Percentiles rank a stretch among this genome's conserved stretches.
Conservation (phyloP, 2,113 vertebrate genomes). For the Thomomys bottae region DNA sequence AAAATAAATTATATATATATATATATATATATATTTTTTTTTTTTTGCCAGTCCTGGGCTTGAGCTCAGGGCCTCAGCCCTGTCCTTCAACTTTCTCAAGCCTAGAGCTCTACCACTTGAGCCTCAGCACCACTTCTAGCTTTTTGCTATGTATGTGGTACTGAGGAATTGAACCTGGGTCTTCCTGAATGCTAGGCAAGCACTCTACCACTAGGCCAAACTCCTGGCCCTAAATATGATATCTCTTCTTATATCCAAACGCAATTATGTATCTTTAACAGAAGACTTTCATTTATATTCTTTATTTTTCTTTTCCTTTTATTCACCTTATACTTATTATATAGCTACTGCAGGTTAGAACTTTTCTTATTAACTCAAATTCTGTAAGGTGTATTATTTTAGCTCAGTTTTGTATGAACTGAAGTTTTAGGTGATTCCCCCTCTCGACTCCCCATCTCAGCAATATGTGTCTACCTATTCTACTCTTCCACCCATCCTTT, state of each 20-base stretch:
- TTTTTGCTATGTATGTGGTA: too few relatives aligned
- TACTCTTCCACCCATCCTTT: neutral
- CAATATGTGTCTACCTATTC: neutral
- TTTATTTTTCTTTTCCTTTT: neutral
- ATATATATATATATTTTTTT: too few relatives aligned
- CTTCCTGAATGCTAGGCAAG: too few relatives aligned
- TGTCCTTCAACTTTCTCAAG: too few relatives aligned
- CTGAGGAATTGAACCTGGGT: too few relatives aligned
- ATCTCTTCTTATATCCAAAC: neutral
- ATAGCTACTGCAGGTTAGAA: neutral
- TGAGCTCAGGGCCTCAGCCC: too few relatives aligned
- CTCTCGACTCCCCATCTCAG: neutral
- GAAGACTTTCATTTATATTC: neutral
- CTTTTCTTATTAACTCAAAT: conserved; percentile 7
- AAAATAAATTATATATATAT: too few relatives aligned
- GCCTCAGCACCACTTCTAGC: too few relatives aligned
- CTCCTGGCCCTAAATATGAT: too few relatives aligned
- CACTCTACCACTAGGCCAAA: too few relatives aligned
- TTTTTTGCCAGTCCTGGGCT: too few relatives aligned
- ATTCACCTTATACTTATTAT: neutral
- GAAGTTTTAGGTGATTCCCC: neutral
- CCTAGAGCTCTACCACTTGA: too few relatives aligned
- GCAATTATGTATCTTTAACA: neutral
- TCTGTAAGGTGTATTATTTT: neutral
- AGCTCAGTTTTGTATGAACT: neutral